Evolutionary conservation across 2,888 invertebrate genomes (phyloP).

Genomic region (Machimus atricapillus): DNA sequence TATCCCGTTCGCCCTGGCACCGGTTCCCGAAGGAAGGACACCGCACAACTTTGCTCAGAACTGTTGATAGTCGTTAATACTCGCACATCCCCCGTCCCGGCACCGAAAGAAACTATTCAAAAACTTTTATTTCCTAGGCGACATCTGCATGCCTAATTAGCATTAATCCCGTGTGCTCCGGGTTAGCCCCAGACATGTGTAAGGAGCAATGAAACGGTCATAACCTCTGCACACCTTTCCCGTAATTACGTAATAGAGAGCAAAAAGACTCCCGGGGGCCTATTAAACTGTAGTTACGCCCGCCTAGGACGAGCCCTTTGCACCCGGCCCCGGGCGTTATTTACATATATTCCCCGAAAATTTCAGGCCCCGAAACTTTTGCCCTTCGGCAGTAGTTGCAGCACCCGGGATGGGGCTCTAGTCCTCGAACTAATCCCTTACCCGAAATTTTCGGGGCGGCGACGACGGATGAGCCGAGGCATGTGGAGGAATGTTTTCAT

Average conservation of each 20-base stretch:
- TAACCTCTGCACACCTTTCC: slow-evolving; percentile 23
- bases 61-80: neutral
- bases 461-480: neutral
- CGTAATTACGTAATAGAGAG: slow-evolving; percentile 25
- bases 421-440: neutral
- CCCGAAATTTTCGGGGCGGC: neutral
- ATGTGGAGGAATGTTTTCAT: slow-evolving; percentile 15
- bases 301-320: neutral
- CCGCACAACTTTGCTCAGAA: neutral
- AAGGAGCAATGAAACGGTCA: slow-evolving; percentile 30
- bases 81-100: neutral
- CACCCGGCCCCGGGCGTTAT: neutral
- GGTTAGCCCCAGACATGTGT: neutral
- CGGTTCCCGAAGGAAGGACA: neutral
- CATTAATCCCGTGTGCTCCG: neutral
- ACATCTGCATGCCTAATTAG: neutral
- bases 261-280: slow-evolving; percentile 30
- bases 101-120: neutral
- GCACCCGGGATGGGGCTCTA: neutral
- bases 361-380: neutral
- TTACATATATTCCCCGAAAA: neutral
- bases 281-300: slow-evolving; percentile 34
- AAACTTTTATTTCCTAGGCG: neutral
- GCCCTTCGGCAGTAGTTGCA: neutral
- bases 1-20: neutral